Conservation (phyloP, 2,888 invertebrate genomes). For the Eupeodes luniger region DNA sequence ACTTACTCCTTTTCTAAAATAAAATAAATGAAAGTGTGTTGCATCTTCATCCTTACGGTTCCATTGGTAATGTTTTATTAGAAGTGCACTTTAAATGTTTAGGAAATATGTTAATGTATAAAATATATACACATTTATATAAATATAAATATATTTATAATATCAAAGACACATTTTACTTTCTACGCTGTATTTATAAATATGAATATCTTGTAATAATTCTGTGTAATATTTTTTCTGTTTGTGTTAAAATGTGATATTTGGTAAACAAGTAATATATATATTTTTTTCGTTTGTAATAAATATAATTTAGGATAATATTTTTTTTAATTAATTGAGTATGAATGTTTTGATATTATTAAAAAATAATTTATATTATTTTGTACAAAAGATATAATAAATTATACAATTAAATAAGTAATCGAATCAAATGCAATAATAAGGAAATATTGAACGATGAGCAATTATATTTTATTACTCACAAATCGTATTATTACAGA, state of each 20-base stretch:
- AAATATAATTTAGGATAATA: constrained; percentile 33
- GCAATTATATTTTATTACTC: constrained; percentile 71
- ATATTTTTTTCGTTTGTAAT: constrained; percentile 21
- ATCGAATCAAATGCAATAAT: constrained; percentile 70
- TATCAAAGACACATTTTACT: constrained; percentile 35
- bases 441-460: constrained; percentile 53
- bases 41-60: not conserved
- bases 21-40: not conserved
- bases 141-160: constrained; percentile 11
- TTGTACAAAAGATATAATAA: constrained; percentile 54
- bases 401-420: constrained; percentile 44
- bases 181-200: constrained; percentile 27
- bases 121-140: constrained; percentile 1
- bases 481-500: constrained; percentile 46
- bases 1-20: no score
- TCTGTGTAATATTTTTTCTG: constrained; percentile 27
- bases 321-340: constrained; percentile 7
- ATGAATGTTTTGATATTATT: constrained; percentile 43
- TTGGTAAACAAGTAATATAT: constrained; percentile 53
- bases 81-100: constrained; percentile 52
- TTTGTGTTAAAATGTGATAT: constrained; percentile 73
- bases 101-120: constrained; percentile 18
- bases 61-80: constrained; percentile 36
- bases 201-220: constrained; percentile 5
- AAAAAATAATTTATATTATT: constrained; percentile 58